Evolutionary conservation across 2,797 vertebrate genomes (phyloP), one percentile per base, ranked within the genome.

Genomic region (Malacoraja senta): DNA sequence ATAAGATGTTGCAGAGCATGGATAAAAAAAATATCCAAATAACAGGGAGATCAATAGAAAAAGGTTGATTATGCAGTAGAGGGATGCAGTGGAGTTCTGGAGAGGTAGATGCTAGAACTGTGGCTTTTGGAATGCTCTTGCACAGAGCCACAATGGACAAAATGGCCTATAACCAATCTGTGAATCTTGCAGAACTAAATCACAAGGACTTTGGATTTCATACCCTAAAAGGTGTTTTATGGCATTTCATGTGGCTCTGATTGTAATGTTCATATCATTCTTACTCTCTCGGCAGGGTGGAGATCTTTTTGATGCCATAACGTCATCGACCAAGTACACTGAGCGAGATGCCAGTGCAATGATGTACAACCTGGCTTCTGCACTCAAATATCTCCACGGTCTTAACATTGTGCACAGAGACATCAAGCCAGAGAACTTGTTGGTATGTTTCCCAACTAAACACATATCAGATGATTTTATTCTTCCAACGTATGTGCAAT

Each of bases 291-390:
- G 93, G 0, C 53, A 99, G 99, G 99, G 98, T 93, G 99, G 99
- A 77, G 99, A 99, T 94, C 95, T 99, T 61, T 99, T 99, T 24
- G 98, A 99, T 93, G 97, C 99, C 93, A 99, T 99, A 96, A 99
- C 98, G 71, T 99, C 98, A 91, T 99, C 98, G 0, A 98, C 98
- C 76, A 99, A 98, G 95, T 99, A 99, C 94, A 99, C 99, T 0
- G 99, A 99, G 95, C 96, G 97, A 93, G 98, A 99, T 1, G 99
- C 98, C 93, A 97, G 98, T 8, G 96, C 97, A 78, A 99, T 99
- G 99, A 98, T 99, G 93, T 97, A 97, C 95, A 98, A 99, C 94
- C 96, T 99, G 8, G 97, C 98, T 8, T 98, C 95, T 0, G 99
- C 99, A 2, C 97, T 99, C 94, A 97, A 97, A 94, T 99, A 99